phyloP scores from a whole-genome alignment of 2,797 vertebrate species.

The Amphiprion clarkii region DNA sequence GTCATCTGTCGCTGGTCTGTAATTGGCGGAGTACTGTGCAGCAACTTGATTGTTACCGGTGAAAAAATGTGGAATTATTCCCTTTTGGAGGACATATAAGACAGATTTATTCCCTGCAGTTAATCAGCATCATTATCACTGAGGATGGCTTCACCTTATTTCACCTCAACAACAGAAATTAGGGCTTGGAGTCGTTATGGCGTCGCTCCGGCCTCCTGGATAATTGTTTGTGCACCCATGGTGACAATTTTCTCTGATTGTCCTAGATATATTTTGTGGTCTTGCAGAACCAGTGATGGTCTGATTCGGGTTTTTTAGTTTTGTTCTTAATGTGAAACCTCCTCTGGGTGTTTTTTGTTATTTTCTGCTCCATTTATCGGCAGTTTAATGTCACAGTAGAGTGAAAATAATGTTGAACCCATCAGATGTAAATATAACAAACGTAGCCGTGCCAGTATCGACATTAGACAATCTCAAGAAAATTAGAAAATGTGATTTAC shows the following conservation, averaged over 20 bases:
- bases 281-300: not conserved
- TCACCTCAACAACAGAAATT: not conserved
- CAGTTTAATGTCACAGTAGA: slow-evolving; percentile 7
- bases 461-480: not conserved
- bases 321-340: not conserved
- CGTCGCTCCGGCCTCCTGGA: not conserved
- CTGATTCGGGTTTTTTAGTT: not conserved
- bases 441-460: not conserved
- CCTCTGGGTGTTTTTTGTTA: slow-evolving; percentile 1
- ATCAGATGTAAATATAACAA: not conserved
- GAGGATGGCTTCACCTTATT: not conserved
- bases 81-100: not conserved
- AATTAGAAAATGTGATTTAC: too few species aligned
- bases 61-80: not conserved
- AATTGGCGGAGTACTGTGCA: not conserved
- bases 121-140: not conserved
- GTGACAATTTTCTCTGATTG: slow-evolving; percentile 1
- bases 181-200: not conserved
- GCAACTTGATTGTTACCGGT: not conserved
- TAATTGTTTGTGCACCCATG: slow-evolving; percentile 2
- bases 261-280: slow-evolving; percentile 2
- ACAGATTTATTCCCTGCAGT: not conserved
- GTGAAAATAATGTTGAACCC: slow-evolving; percentile 13
- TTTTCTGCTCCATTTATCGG: slow-evolving; percentile 18
- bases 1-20: not conserved